Conservation (phyloP, 2,888 invertebrate species). For the Scaeva pyrastri region DNA sequence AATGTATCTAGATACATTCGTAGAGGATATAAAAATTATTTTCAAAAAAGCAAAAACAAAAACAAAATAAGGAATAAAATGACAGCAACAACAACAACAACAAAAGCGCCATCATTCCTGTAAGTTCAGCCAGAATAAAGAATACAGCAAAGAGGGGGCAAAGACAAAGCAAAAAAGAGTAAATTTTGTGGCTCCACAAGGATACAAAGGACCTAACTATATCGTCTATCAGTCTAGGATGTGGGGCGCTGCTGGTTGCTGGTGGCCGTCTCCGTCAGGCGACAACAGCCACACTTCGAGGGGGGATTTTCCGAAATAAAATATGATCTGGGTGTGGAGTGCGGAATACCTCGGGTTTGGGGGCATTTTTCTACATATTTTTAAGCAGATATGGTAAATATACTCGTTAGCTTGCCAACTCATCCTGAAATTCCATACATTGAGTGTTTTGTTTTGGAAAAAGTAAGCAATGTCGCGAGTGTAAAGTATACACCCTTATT, state of each 20-base stretch:
- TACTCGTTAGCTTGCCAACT: slow-evolving; percentile 58
- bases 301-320: slow-evolving; percentile 25
- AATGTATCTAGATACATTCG: slow-evolving; percentile 17
- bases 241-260: not conserved
- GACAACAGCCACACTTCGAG: not conserved
- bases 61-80: slow-evolving; percentile 15
- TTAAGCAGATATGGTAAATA: slow-evolving; percentile 43
- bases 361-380: slow-evolving; percentile 28
- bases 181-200: slow-evolving; percentile 71
- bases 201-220: slow-evolving; percentile 58
- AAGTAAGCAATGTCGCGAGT: slow-evolving; percentile 56
- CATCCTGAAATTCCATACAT: slow-evolving; percentile 53
- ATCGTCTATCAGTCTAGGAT: slow-evolving; percentile 39
- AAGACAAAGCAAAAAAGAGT: slow-evolving; percentile 8
- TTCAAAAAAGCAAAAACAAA: slow-evolving; percentile 37
- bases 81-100: slow-evolving; percentile 49
- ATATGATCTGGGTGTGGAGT: slow-evolving; percentile 67
- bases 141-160: not conserved
- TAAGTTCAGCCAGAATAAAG: slow-evolving; percentile 42
- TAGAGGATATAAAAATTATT: slow-evolving; percentile 16
- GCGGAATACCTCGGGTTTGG: no score
- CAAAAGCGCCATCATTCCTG: slow-evolving; percentile 63
- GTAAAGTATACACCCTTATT: slow-evolving; percentile 71
- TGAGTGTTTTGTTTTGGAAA: no score
- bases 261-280: no score